Evolutionary conservation across 2,888 invertebrate species (phyloP).

Genomic region (Acrobasis suavella): DNA sequence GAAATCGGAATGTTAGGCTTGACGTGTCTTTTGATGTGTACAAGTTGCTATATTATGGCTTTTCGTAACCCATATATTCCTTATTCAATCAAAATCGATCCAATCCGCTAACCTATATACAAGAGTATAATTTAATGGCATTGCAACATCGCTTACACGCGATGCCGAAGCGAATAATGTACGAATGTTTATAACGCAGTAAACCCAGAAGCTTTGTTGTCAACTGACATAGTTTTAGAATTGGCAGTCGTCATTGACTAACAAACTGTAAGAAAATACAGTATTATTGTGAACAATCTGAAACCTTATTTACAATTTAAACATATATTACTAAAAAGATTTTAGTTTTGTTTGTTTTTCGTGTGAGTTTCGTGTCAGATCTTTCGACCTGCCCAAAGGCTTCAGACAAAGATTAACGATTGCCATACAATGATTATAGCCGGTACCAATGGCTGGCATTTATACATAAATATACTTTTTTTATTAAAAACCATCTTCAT

Average conservation of each 20-base stretch:
- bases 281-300: not conserved
- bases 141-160: conserved; percentile 20
- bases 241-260: conserved; percentile 1
- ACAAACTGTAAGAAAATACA: not conserved
- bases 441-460: too few species aligned
- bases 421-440: too few species aligned
- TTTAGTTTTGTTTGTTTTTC: too few species aligned
- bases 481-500: too few species aligned
- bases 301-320: not conserved
- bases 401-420: too few species aligned
- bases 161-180: conserved; percentile 16
- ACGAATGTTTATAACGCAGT: conserved; percentile 19
- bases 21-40: too few species aligned
- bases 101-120: conserved; percentile 3
- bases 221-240: conserved; percentile 14
- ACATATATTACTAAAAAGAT: too few species aligned
- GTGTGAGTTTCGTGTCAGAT: too few species aligned
- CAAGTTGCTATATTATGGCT: not conserved
- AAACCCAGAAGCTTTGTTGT: conserved; percentile 20
- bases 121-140: conserved; percentile 13
- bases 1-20: too few species aligned
- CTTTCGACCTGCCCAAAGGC: too few species aligned
- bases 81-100: conserved; percentile 8
- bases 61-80: not conserved
- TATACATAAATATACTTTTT: too few species aligned